A percentile compares a stretch with the other conserved stretches of the same genome.
Conservation (phyloP, 2,888 invertebrate species). For the Lottia scabra region DNA sequence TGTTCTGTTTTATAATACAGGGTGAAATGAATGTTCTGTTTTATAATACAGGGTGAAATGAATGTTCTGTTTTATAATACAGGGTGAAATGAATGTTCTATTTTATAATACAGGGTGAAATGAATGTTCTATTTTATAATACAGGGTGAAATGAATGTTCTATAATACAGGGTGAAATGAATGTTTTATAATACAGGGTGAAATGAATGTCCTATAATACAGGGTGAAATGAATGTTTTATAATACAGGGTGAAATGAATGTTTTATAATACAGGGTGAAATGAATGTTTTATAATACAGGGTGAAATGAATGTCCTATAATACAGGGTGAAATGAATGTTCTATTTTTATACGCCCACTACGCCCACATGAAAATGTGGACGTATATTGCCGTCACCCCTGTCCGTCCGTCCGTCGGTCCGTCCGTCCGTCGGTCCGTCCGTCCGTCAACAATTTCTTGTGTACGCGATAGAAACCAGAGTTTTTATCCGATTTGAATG, state of each 20-base stretch:
- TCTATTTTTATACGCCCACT: too few relatives aligned
- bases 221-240: background rate
- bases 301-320: constrained; percentile 85
- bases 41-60: too few relatives aligned
- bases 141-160: constrained; percentile 89
- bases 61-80: constrained; percentile 34
- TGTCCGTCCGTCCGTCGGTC: too few relatives aligned
- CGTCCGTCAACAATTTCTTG: too few relatives aligned
- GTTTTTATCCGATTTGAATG: too few relatives aligned
- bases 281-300: constrained; percentile 81
- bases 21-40: constrained; percentile 94
- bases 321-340: constrained; percentile 90
- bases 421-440: too few relatives aligned
- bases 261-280: constrained; percentile 80
- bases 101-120: too few relatives aligned
- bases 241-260: constrained; percentile 86
- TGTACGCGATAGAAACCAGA: too few relatives aligned
- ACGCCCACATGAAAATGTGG: too few relatives aligned
- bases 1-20: constrained; percentile 70
- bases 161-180: constrained; percentile 85
- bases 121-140: constrained; percentile 24
- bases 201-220: constrained; percentile 94
- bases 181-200: constrained; percentile 79
- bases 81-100: constrained; percentile 95
- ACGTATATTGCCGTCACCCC: too few relatives aligned